Base-by-base conservation (phyloP, 2,888 invertebrate species). In the Galeruca laticollis region DNA sequence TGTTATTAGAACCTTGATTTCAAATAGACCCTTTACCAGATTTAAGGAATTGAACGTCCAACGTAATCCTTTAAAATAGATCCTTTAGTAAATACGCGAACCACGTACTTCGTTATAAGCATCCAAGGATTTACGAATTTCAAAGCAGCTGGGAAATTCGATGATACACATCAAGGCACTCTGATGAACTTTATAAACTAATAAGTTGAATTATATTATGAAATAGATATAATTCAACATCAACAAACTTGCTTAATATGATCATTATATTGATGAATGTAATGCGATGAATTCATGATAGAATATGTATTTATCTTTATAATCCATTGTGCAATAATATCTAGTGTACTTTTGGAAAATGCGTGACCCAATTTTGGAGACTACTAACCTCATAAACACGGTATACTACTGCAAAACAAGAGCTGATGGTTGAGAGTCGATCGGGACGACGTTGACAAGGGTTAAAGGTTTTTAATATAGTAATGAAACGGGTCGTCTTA, bases 401-500 rank as follows among this genome's bases (percentile, higher is more conserved):
- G 1, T 3, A 52, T 26, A 26, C 52, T n/a, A 26, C 52, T 52
- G 26, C 21, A 21, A 52, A 52, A 52, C 5, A 52, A 52, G 21
- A 20, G 4, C n/a, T 26, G 26, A 52, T 26, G 21, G 52, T 52
- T 52, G 52, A 26, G 26, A 11, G 21, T 1, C n/a, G 49, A 49
- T 57, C 15, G 8, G 35, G 56, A 57, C 56, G 56, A 35, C 56
- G 56, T 57, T 57, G 56, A 57, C 56, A 57, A 57, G 56, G 56
- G 56, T 57, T 57, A 35, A 57, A 35, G 15, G 56, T 35, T 57
- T 57, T 57, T 35, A 35, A 57, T 57, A 35, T 57, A 15, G 31
- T 57, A 10, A 57, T 57, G 33, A 57, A 54, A 31, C 54, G 54
- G 15, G 56, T 57, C 35, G 33, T 35, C 18, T 35, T 35, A 11